Base-by-base conservation (phyloP, 2,888 invertebrate species). In the Scrobipalpa atriplicella region DNA sequence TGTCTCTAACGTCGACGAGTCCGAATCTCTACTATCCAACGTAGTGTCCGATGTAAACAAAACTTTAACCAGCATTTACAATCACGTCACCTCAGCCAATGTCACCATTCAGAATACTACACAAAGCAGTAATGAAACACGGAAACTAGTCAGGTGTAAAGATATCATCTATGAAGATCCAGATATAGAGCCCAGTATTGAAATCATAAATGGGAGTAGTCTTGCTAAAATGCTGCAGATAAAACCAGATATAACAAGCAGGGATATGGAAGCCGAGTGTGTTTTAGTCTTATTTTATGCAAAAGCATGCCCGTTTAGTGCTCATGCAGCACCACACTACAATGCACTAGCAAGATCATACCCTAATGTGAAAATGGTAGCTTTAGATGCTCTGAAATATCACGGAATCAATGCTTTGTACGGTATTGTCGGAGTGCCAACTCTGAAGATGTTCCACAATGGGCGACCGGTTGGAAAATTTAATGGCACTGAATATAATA, bases 401-500 rank as follows among this genome's bases (percentile, higher is more conserved):
- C 95, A 96, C 79, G 95, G 96, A 69, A 96, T 98, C 63, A 98
- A 98, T 87, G 97, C 98, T 0, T 97, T 98, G 75, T 98, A 97
- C 86, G 98, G 98, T 10, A 96, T 98, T 68, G 96, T 98, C 9
- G 98, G 98, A 18, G 96, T 98, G 51, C 98, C 98, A 8, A 97
- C 98, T 2, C 82, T 98, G 41, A 94, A 98, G 90, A 93, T 99
- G 71, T 97, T 98, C 77, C 98, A 98, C 77, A 98, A 98, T 85
- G 98, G 98, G 0, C 94, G 96, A 72, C 95, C 97, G 0, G 95
- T 97, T 36, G 96, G 96, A 0, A 97, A 97, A 89, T 98, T 95
- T 81, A 98, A 97, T 90, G 96, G 95, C 29, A 95, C 97, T 10
- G 95, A 96, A 69, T 96, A 97, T 71, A 96, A 95, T 6, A 93